These are phyloP conservation scores for Philopotamus ludificatus DNA, from an alignment of 1,140 invertebrate genomes.

Conservation along the genomic window DNA sequence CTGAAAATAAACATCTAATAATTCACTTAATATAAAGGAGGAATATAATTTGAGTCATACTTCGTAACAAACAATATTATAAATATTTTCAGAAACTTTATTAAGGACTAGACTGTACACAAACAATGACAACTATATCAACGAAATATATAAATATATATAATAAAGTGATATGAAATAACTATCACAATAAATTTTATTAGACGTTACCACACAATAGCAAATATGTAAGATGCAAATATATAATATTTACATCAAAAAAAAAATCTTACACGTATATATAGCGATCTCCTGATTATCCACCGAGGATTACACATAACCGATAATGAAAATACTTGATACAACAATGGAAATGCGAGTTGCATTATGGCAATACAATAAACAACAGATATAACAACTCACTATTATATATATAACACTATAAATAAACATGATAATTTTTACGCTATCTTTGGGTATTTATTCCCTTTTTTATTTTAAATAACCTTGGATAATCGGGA, in stretches of 20 bases:
- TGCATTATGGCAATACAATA: no score
- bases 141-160: constrained; percentile 6
- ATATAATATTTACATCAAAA: constrained; percentile 39
- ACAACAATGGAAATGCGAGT: no score
- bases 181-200: constrained; percentile 24
- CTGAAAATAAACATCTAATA: background rate
- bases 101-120: constrained; percentile 58
- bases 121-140: constrained; percentile 16
- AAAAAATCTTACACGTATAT: no score
- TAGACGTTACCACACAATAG: constrained; percentile 1
- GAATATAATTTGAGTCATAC: constrained; percentile 24
- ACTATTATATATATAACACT: no score
- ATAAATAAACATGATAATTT: no score
- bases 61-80: constrained; percentile 15
- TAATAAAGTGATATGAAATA: constrained; percentile 19
- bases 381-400: no score
- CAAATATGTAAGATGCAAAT: constrained; percentile 27
- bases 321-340: no score
- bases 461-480: no score
- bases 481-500: no score
- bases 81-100: constrained; percentile 41
- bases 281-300: no score
- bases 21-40: constrained; percentile 17
- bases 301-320: no score
- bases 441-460: no score